These are phyloP conservation scores for Catharus ustulatus DNA, from an alignment of 2,797 vertebrate species.

Conservation along the genomic window DNA sequence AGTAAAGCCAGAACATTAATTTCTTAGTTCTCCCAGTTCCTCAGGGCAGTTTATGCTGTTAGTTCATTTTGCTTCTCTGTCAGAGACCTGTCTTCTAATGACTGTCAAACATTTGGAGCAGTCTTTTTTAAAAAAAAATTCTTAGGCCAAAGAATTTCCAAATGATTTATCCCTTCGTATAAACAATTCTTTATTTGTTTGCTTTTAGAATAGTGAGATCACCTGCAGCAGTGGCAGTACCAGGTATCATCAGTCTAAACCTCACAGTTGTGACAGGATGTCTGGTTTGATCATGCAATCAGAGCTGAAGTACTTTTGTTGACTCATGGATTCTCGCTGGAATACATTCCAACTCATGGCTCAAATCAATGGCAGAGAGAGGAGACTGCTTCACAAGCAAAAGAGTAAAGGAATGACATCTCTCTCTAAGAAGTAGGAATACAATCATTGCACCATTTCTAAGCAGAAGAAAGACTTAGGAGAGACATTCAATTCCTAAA, in stretches of 20 bases:
- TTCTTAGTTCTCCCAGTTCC: constrained; percentile 46
- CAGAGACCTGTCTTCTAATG: constrained; percentile 38
- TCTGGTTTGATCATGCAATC: neutral
- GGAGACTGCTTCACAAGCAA: neutral
- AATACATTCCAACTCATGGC: neutral
- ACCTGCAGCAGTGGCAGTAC: neutral
- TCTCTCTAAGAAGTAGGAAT: neutral
- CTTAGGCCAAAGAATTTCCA: constrained; percentile 54
- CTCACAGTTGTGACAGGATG: neutral
- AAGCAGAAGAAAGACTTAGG: neutral
- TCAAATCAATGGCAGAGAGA: neutral
- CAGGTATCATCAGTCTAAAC: neutral
- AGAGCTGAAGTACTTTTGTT: neutral
- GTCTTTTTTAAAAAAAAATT: neutral
- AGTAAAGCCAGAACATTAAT: constrained; percentile 68
- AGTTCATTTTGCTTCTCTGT: constrained; percentile 69
- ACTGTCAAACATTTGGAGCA: constrained; percentile 46
- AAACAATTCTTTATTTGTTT: constrained; percentile 29
- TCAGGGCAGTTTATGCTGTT: constrained; percentile 64
- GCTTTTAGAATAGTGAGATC: neutral
- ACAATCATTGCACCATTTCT: neutral
- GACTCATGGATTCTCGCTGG: neutral
- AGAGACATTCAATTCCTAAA: neutral
- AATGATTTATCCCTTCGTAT: constrained; percentile 1
- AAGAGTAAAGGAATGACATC: neutral